Base-by-base conservation (phyloP, 1,140 invertebrate genomes). In the Philotrypesis tridentata region DNA sequence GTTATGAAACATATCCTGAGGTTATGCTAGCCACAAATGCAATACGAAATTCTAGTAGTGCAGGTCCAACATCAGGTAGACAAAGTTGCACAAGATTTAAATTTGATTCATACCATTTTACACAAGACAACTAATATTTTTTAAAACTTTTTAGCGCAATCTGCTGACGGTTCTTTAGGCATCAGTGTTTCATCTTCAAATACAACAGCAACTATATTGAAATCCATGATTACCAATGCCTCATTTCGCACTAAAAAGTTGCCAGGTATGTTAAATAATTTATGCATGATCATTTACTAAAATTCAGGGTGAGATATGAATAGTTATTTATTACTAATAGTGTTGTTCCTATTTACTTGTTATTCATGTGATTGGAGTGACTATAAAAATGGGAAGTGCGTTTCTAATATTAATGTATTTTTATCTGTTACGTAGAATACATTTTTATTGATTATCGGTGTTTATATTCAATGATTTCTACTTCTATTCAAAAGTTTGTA, bases 151-250 rank as follows among this genome's bases (percentile, higher is more conserved):
- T 67, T 84, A 95, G 95, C 94, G 80, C 95, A 96, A 92, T 93
- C 94, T 23, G 94, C 93, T 85, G 96, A 96, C 89, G 95, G 95
- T 37, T 95, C 96, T 1, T 95, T 96, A 93, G 96, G 96, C 33
- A 94, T 97, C 73, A 96, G 94, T 88, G 93, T 97, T 61, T 95
- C 96, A n/a, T 95, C 96, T 75, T 94, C 95, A 17, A 95, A 96
- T n/a, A 94, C 94, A 55, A 96, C 94, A n/a, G 94, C 95, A 48
- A 95, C 94, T 2, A 94, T 97, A 83, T 96, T 96, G 0, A 98
- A 98, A 92, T 97, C 97, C 11, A 98, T 98, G 95, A 98, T 99
- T 82, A 99, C 97, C 65, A 98, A 98, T 93, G 98, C 98, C 85
- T 99, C 97, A 86, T 99, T 99, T 92, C 95, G 97, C 83, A 97